Evolutionary conservation across 2,113 vertebrate genomes (phyloP).

Genomic region (Carettochelys insculpta): DNA sequence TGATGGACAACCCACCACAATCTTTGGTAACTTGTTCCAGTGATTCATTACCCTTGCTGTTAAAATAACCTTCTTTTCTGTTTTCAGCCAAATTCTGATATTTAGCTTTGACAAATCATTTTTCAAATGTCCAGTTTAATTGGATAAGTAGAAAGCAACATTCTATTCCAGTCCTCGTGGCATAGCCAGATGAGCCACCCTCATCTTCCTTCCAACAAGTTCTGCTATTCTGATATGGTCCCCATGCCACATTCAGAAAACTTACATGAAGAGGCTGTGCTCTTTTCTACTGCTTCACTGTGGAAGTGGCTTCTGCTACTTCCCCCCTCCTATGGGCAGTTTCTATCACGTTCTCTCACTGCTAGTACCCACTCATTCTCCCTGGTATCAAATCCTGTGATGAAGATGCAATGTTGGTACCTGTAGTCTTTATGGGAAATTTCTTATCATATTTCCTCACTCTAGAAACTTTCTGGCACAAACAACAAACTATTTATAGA

Average conservation of each 20-base stretch:
- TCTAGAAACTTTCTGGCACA: rapidly evolving
- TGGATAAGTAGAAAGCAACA: rapidly evolving
- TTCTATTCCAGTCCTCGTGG: neutral
- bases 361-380: neutral
- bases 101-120: neutral
- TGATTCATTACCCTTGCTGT: neutral
- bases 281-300: neutral
- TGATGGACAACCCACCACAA: neutral
- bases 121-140: neutral
- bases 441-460: rapidly evolving
- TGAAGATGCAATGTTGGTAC: neutral
- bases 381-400: neutral
- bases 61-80: neutral
- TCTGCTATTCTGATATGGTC: conserved; percentile 18
- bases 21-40: neutral
- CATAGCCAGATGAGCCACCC: neutral
- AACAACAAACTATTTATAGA: neutral
- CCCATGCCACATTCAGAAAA: neutral
- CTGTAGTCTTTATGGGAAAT: neutral
- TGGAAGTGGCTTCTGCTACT: neutral
- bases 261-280: neutral
- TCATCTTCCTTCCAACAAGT: conserved; percentile 1
- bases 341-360: neutral
- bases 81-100: neutral
- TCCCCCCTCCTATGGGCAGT: neutral